phyloP scores from a whole-genome alignment of 2,797 vertebrate genomes.

The Bryconaethiops microstoma region DNA sequence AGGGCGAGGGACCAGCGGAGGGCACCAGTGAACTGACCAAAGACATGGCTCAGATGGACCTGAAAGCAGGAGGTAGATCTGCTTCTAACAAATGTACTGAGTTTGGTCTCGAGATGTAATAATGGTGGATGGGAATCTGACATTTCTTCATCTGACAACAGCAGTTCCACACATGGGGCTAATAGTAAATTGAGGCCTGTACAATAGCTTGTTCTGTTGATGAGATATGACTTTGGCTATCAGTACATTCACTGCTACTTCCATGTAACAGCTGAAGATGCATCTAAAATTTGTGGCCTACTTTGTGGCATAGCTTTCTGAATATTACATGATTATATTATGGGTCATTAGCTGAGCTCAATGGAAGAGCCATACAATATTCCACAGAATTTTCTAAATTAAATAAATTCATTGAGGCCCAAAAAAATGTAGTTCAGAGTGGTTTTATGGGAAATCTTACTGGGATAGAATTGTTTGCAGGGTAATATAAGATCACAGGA shows the following conservation, averaged over 20 bases:
- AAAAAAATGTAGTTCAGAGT: too few species aligned
- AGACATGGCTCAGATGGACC: slow-evolving; percentile 85
- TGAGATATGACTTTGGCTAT: neutral
- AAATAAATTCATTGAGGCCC: too few species aligned
- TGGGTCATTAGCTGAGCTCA: neutral
- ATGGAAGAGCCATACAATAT: neutral
- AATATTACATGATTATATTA: neutral
- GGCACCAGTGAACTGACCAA: slow-evolving; percentile 87
- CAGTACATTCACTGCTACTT: neutral
- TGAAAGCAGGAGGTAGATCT: slow-evolving; percentile 76
- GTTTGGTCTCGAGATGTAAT: neutral
- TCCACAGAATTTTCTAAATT: neutral
- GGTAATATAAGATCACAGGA: too few species aligned
- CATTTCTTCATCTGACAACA: neutral
- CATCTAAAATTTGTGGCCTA: neutral
- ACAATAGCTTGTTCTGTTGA: neutral
- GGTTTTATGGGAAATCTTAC: too few species aligned
- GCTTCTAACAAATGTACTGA: neutral
- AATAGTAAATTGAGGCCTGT: neutral
- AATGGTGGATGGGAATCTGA: neutral
- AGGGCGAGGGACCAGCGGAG: slow-evolving; percentile 73
- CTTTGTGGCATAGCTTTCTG: neutral
- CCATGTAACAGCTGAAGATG: neutral
- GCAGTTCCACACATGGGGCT: neutral
- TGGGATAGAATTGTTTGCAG: too few species aligned